Evolutionary conservation across 2,113 vertebrate genomes (phyloP), one percentile per base, ranked within the genome.

Genomic region (Stomatorhinus ivindoensis): DNA sequence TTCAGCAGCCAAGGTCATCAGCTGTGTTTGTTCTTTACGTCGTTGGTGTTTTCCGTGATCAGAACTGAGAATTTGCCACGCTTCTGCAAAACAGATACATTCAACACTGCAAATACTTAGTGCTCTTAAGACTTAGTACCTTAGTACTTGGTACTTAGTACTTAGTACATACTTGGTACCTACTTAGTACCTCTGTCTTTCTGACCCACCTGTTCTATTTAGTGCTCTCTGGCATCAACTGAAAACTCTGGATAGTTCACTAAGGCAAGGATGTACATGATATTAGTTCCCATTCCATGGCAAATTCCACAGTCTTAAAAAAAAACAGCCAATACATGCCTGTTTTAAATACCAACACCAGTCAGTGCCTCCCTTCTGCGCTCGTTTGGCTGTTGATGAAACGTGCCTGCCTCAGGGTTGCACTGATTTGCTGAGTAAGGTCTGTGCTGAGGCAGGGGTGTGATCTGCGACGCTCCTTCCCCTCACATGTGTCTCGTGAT

Each of bases 21-120:
- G 96, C 95, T 94, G 44, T 90, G 2, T 90, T 94, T 94, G 46
- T 39, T 21, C 93, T 91, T 24, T 55, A 7, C 24, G 82, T 48
- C 86, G n/a, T 94, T 93, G 95, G 93, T 92, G 85, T 92, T 90
- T 91, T 94, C 35, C 73, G 94, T 94, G 94, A 95, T 95, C 92
- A 94, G 92, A 95, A 95, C 93, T 93, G 95, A 95, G 93, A 94
- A 94, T 73, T 73, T 44, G 13, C 42, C 15, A 15, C 61, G 8
- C 27, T 44, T 11, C 21, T 24, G 21, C 82, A 84, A 24, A 19
- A 44, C 4, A 47, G 17, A 46, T n/a, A 10, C 13, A n/a, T n/a
- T 47, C 35, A 19, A 48, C 21, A 48, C 39, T 2, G 19, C 10
- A 80, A 27, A 50, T 50, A 85, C 4, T 85, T 24, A 86, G 10